Evolutionary conservation across 2,797 vertebrate genomes (phyloP).

Genomic region (Hyperoplus lanceolatus): DNA sequence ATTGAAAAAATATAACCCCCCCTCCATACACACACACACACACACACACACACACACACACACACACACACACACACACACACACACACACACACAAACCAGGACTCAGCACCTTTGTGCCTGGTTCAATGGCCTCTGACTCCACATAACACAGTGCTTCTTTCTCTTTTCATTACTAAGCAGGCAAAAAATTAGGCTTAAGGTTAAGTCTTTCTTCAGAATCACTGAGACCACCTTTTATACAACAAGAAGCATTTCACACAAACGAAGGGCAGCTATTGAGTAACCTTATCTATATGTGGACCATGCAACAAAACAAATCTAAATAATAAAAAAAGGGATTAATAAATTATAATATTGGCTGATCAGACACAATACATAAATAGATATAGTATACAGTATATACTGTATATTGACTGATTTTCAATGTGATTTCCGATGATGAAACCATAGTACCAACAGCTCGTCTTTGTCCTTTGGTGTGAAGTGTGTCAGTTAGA

Average conservation of each 20-base stretch:
- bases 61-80: too few relatives aligned
- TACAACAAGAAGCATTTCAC: not conserved
- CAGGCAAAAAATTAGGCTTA: too few relatives aligned
- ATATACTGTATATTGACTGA: not conserved
- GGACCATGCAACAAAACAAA: not conserved
- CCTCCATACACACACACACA: too few relatives aligned
- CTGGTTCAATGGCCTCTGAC: not conserved
- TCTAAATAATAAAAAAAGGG: not conserved
- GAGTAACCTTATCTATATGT: too few relatives aligned
- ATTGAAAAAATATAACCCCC: not conserved
- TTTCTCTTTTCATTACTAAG: not conserved
- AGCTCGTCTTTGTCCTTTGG: slow-evolving; percentile 12
- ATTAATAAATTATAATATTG: not conserved
- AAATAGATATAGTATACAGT: too few relatives aligned
- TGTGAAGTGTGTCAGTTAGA: not conserved
- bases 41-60: too few relatives aligned
- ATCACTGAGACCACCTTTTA: too few relatives aligned
- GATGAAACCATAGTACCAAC: not conserved
- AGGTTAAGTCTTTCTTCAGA: not conserved
- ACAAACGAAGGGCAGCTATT: not conserved
- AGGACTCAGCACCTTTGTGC: not conserved
- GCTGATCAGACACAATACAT: not conserved
- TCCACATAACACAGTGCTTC: not conserved
- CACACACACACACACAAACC: not conserved
- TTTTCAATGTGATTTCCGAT: not conserved